Base-by-base conservation (phyloP, 2,888 invertebrate genomes). In the Xestobium rufovillosum region DNA sequence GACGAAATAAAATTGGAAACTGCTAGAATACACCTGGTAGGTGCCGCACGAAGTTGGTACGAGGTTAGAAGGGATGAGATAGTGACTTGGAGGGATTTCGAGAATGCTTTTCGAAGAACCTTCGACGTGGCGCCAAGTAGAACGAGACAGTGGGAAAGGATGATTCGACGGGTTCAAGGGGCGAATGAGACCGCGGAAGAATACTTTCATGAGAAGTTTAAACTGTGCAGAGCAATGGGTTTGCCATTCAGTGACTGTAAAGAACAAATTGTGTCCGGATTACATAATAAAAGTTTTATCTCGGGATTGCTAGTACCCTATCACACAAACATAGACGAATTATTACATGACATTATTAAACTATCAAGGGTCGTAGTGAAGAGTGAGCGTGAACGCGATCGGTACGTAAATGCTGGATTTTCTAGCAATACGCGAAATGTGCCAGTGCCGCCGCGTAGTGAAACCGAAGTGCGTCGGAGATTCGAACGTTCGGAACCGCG, bases 1-100 rank as follows among this genome's bases (percentile, higher is more conserved):
- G 40, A 36, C 3, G n/a, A 30, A 2, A 29, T 36, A 12, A 26
- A 31, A 23, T 32, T 36, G 10, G 40, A 40, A 27, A 36, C 40
- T 12, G 32, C 40, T 3, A 26, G 40, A 36, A 14, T 31, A 11
- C 32, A 40, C 10, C 23, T 40, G n/a, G 11, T 27, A 17, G 34
- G 29, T n/a, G 40, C 35, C 8, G 36, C 36, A 4, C 26, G 25
- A 16, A 16, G 32, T 8, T 40, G 40, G 40, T 40, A 36, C 13
- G 17, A 28, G 10, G 28, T 14, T 9, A 30, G 29, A 11, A 26
- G 17, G 4, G 8, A 17, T 4, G 17, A 34, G 3, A 10, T 36
- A 9, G 28, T 15, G 15, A 25, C 27, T 3, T 40, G 28, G 36
- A 15, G 28, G 4, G 32, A 40, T 12, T 40, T 31, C 2, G 31